Evolutionary conservation across 2,797 vertebrate species (phyloP), one percentile per base, ranked within the genome.

Genomic region (Neosilurus hyrtlii): DNA sequence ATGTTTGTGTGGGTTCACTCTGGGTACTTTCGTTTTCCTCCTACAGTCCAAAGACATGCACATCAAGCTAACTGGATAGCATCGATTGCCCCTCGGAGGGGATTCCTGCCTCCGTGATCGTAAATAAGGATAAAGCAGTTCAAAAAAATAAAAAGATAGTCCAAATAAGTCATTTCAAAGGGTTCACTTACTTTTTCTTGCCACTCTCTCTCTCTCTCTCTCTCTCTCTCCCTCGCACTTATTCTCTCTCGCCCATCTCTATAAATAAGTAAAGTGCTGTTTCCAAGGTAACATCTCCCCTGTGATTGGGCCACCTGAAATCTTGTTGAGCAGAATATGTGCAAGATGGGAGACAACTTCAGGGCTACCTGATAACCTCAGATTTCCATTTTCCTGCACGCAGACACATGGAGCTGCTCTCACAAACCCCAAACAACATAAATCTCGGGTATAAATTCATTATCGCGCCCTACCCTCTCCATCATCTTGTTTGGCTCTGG

Each of bases 251-350:
- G 83, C 84, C 81, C 43, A 88, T 86, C 90, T 90, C 92, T 94
- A 94, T 93, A 93, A 95, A 94, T 94, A 94, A 93, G 92, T 91
- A 93, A 93, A 91, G 90, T 92, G 90, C 92, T 88, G 94, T 95
- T 95, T 93, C 94, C 94, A 94, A 91, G 94, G 94, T 93, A 94
- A 95, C 94, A 89, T 90, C 89, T 93, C 94, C 87, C 85, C 89
- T 83, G 93, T 94, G 93, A 92, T 91, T 91, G 88, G 86, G 91
- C 91, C 92, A 93, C 90, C 91, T 94, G 89, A 92, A 91, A 91
- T 92, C 86, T 87, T 91, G 88, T 88, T 84, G 83, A 84, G 88
- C 86, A 51, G 79, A 0, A 84, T 79, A 75, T 65, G 72, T 85
- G 67, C 24, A 66, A 79, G 22, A 81, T 73, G 66, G 79, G 80